Conservation (phyloP, 2,113 vertebrate species). For the Lepisosteus oculatus region DNA sequence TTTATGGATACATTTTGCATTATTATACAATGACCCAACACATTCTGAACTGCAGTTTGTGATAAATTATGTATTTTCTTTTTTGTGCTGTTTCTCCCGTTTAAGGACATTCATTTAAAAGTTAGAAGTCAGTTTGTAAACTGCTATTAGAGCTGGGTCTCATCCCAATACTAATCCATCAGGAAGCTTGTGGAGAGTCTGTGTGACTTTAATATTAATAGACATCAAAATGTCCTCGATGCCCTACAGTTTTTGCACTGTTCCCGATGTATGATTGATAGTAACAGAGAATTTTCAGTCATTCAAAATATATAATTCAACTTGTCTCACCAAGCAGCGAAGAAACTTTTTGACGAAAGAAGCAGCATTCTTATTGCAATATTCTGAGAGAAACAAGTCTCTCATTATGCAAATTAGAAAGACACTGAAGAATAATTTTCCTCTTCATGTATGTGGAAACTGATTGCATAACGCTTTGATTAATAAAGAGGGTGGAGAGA, state of each 20-base stretch:
- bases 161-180: slow-evolving; percentile 66
- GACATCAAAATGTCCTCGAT: slow-evolving; percentile 78
- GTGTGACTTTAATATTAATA: slow-evolving; percentile 82
- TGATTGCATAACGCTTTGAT: no score
- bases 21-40: no score
- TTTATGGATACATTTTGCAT: no score
- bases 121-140: slow-evolving; percentile 46
- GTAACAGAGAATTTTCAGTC: slow-evolving; percentile 67
- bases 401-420: no score
- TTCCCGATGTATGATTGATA: slow-evolving; percentile 74
- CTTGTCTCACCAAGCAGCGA: slow-evolving; percentile 76
- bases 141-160: slow-evolving; percentile 51
- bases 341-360: slow-evolving; percentile 44
- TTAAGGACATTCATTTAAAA: slow-evolving; percentile 18
- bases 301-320: slow-evolving; percentile 73
- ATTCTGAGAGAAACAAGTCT: no score
- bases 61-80: no score
- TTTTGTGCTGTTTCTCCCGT: no score
- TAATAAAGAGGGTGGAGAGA: no score
- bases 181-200: slow-evolving; percentile 67
- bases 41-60: no score
- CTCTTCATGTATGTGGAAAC: no score
- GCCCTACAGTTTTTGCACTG: slow-evolving; percentile 75
- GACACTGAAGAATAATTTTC: no score
- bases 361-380: no score